A percentile compares a stretch with the other conserved stretches of the same genome.
Conservation (phyloP, 1,140 invertebrate genomes). For the Phenacoccus solenopsis region DNA sequence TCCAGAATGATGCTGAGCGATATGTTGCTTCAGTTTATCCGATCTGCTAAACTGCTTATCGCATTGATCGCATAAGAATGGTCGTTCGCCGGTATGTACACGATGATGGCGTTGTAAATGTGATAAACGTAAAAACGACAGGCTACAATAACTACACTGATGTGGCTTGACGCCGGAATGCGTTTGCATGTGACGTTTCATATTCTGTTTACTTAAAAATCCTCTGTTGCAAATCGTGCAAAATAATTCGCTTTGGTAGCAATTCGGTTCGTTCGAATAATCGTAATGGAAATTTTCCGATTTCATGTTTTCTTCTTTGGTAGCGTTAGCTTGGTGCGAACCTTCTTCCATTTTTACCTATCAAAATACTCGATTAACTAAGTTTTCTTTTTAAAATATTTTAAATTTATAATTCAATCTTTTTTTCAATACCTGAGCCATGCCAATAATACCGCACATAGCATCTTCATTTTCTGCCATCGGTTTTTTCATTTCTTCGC, state of each 20-base stretch:
- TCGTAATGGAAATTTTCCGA: neutral
- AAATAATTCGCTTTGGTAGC: neutral
- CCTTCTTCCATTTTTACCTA: neutral
- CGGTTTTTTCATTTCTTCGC: no score
- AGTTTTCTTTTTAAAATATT: neutral
- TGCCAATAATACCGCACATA: neutral
- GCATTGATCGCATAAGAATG: conserved; percentile 29
- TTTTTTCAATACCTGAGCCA: neutral
- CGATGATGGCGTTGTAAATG: conserved; percentile 37
- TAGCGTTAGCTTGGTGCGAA: neutral
- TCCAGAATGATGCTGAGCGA: conserved; percentile 26
- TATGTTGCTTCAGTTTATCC: conserved; percentile 30
- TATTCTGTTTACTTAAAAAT: conserved; percentile 27
- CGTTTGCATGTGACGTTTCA: conserved; percentile 32
- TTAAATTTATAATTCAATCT: neutral
- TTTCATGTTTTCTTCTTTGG: neutral
- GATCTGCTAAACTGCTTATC: conserved; percentile 29
- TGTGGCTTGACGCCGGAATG: conserved; percentile 34
- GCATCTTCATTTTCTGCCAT: neutral
- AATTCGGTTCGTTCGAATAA: neutral
- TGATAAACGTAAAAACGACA: conserved; percentile 34
- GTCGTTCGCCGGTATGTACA: conserved; percentile 35
- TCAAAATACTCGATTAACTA: neutral
- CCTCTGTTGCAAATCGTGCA: conserved; percentile 27
- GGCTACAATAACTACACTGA: conserved; percentile 35